Evolutionary conservation across 92 coral and sea anemone genomes (phyloP).

Genomic region (Heliopora coerulea): DNA sequence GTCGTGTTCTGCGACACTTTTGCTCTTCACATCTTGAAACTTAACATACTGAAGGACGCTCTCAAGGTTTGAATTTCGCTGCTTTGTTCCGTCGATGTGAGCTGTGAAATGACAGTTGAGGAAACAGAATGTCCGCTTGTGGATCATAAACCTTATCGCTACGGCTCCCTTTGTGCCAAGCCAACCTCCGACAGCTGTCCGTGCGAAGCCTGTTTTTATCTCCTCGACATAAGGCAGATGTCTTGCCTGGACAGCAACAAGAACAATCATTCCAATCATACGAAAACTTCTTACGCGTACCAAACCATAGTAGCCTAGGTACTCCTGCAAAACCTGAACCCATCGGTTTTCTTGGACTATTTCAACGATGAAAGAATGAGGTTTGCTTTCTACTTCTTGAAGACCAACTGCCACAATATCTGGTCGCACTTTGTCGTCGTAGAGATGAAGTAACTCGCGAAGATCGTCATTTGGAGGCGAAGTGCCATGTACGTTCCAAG

Average conservation of each 20-base stretch:
- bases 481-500: constrained; percentile 96
- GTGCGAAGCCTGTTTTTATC: constrained; percentile 82
- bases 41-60: constrained; percentile 26
- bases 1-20: constrained; percentile 41
- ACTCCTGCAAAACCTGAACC: constrained; percentile 94
- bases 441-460: constrained; percentile 79
- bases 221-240: constrained; percentile 84
- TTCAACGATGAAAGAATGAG: constrained; percentile 85
- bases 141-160: constrained; percentile 78
- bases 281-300: constrained; percentile 95
- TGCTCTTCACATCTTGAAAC: constrained; percentile 60
- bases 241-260: constrained; percentile 80
- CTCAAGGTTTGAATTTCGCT: constrained; percentile 66
- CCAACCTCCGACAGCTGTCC: constrained; percentile 89
- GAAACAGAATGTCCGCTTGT: constrained; percentile 91
- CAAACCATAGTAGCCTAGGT: constrained; percentile 94
- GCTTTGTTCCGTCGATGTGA: constrained; percentile 89
- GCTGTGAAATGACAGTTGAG: constrained; percentile 98
- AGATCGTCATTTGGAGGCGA: constrained; percentile 94
- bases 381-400: constrained; percentile 96
- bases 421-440: constrained; percentile 83
- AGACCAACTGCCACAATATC: constrained; percentile 96
- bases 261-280: constrained; percentile 97
- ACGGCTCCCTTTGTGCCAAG: constrained; percentile 99
- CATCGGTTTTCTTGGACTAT: constrained; percentile 94